Evolutionary conservation across 2,797 vertebrate species (phyloP).

Genomic region (Sebastes alutus): DNA sequence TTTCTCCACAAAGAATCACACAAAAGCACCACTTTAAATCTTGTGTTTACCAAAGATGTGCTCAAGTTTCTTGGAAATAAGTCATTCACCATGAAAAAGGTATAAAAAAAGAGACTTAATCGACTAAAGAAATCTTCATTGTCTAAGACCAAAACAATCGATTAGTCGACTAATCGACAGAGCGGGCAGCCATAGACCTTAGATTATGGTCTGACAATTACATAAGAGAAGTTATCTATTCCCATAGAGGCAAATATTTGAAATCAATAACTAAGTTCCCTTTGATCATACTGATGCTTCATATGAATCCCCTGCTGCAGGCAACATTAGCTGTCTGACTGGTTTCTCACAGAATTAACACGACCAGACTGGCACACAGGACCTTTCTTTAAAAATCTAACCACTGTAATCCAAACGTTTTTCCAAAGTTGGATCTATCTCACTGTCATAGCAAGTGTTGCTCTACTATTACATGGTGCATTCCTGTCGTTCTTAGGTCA

Average conservation of each 20-base stretch:
- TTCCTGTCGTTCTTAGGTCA: slow-evolving; percentile 76
- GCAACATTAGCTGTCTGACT: slow-evolving; percentile 20
- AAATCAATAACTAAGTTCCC: slow-evolving; percentile 10
- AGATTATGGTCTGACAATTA: neutral
- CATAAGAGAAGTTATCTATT: neutral
- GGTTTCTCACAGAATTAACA: slow-evolving; percentile 23
- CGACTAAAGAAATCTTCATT: too few relatives aligned
- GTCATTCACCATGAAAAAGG: too few relatives aligned
- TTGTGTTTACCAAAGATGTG: too few relatives aligned
- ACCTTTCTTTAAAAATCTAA: neutral
- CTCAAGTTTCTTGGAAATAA: too few relatives aligned
- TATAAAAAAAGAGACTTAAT: too few relatives aligned
- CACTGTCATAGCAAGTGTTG: slow-evolving; percentile 21
- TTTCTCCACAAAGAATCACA: too few relatives aligned
- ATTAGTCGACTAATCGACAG: too few relatives aligned
- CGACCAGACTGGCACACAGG: neutral
- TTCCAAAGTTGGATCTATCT: slow-evolving; percentile 11
- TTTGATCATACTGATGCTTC: slow-evolving; percentile 33
- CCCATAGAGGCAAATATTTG: slow-evolving; percentile 24
- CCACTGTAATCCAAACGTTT: neutral
- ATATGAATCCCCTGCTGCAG: slow-evolving; percentile 14
- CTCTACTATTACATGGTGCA: slow-evolving; percentile 61
- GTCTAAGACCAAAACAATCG: too few relatives aligned
- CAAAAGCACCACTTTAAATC: too few relatives aligned
- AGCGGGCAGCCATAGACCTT: neutral